A percentile compares a stretch with the other conserved stretches of the same genome.
Evolutionary conservation across 1,140 invertebrate species (phyloP).

Genomic region (Choristoneura fumiferana): DNA sequence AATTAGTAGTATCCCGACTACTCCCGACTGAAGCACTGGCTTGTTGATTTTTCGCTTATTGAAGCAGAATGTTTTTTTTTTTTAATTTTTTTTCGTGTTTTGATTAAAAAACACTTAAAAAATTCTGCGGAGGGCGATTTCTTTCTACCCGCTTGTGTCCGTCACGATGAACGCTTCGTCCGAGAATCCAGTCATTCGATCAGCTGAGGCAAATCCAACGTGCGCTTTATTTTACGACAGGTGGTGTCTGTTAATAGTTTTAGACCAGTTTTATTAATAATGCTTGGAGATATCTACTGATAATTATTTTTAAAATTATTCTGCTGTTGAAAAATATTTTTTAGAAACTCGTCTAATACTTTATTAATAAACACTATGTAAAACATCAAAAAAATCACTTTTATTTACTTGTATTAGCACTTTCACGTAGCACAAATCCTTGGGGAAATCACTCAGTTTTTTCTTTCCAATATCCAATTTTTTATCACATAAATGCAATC

Average conservation of each 20-base stretch:
- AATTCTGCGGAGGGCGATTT: slow-evolving; percentile 20
- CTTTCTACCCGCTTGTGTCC: slow-evolving; percentile 13
- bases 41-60: too few relatives aligned
- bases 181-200: slow-evolving; percentile 37
- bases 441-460: slow-evolving; percentile 34
- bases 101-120: background rate
- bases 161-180: slow-evolving; percentile 45
- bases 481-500: slow-evolving; percentile 62
- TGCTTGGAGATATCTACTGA: background rate
- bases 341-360: slow-evolving; percentile 23
- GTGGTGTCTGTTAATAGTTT: slow-evolving; percentile 29
- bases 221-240: slow-evolving; percentile 38
- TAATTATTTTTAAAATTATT: slow-evolving; percentile 21
- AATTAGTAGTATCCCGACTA: too few relatives aligned
- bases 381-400: slow-evolving; percentile 35
- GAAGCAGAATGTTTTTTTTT: background rate
- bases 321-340: slow-evolving; percentile 19
- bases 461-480: slow-evolving; percentile 50
- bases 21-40: too few relatives aligned
- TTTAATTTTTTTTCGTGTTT: slow-evolving; percentile 15
- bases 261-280: slow-evolving; percentile 25
- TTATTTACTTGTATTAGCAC: slow-evolving; percentile 46
- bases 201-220: slow-evolving; percentile 54
- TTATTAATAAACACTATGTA: slow-evolving; percentile 27
- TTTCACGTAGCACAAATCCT: slow-evolving; percentile 34